Evolutionary conservation across 2,113 vertebrate genomes (phyloP), one percentile per base, ranked within the genome.

Genomic region (Leptobrachium leishanense): DNA sequence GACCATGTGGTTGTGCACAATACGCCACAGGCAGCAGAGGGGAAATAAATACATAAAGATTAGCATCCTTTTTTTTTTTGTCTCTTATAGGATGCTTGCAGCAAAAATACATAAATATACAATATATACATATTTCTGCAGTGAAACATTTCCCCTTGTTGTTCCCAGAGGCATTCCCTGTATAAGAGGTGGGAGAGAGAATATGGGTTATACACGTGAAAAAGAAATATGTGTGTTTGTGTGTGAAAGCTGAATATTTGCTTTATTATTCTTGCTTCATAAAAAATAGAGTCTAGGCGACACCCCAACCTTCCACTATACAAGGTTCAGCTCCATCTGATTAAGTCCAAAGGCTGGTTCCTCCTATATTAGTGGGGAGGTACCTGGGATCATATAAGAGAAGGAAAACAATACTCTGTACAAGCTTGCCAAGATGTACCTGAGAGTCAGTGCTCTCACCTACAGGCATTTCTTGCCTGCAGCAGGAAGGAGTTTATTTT

Each of bases 291-390:
- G 20, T 31, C 20, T 31, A 31, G 20, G 20, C 20, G 20, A 31
- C 20, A 31, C 20, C 20, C 20, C 20, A 31, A 31, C 20, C 20
- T 31, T 31, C 20, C 20, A 31, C 20, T 31, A 31, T 31, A 31
- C 20, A 31, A 31, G 20, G 20, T 31, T 31, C 20, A 31, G 46
- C 8, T 50, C 8, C 46, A 4, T 50, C 46, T 50, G 46, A 4
- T 1, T 50, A 8, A 5, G 46, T 50, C 46, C 46, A 5, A 50
- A 64, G 31, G 50, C 43, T 41, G 20, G 7, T 69, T 66, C 55
- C 55, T 71, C 76, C 76, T 42, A 43, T 55, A 31, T 43, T 40
- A 43, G 42, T 76, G 75, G 65, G 74, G 40, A 12, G 76, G 76
- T 63, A 68, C 67, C 54, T 44, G 66, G 15, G 44, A 6, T 59